Evolutionary conservation across 2,113 vertebrate genomes (phyloP).

Genomic region (Athene noctua): DNA sequence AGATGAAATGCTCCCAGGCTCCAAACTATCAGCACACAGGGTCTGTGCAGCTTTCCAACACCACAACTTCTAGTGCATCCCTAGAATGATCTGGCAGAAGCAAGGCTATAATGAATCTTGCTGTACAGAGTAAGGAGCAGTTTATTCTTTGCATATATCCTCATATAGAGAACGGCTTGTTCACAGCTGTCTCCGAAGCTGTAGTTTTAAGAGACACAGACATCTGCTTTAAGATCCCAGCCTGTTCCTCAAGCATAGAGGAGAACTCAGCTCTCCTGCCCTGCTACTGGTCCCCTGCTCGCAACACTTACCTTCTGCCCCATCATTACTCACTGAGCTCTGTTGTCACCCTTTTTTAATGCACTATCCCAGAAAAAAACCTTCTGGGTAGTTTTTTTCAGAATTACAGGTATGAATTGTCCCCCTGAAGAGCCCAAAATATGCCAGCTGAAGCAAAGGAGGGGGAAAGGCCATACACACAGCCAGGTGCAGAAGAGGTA

Average conservation of each 20-base stretch:
- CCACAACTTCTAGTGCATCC: not conserved
- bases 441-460: not conserved
- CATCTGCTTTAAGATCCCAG: not conserved
- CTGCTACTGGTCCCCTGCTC: not conserved
- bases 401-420: not conserved
- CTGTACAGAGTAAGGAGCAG: not conserved
- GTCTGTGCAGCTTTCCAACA: not conserved
- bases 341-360: not conserved
- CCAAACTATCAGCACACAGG: fast-evolving
- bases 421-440: not conserved
- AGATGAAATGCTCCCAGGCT: not conserved
- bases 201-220: not conserved
- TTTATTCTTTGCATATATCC: not conserved
- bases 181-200: not conserved
- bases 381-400: not conserved
- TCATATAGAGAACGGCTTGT: not conserved
- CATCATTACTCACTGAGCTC: not conserved
- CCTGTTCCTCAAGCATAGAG: not conserved
- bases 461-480: not conserved
- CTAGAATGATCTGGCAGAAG: not conserved
- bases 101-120: not conserved
- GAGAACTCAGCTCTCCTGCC: not conserved
- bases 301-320: not conserved
- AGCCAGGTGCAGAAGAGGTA: not conserved
- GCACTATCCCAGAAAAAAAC: not conserved